Evolutionary conservation across 64 coral and sea anemone species (phyloP), one percentile per base, ranked within the genome.

Genomic region (Exaiptasia diaphana): DNA sequence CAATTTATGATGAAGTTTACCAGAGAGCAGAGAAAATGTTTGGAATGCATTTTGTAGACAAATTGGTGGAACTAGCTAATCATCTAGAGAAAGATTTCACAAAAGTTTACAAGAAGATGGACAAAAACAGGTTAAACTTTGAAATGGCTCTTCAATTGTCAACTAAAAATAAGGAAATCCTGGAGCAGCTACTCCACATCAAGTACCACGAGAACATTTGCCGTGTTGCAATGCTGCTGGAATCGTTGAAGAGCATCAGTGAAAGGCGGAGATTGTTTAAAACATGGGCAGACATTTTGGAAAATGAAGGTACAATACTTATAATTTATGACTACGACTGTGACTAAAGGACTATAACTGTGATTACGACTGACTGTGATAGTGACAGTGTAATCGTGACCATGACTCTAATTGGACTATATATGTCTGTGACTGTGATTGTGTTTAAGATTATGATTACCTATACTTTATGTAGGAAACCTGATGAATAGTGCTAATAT

Each of bases 81-180:
- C 3, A 36, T 10, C 61, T 85, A 10, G 82, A 85, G 30, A 75
- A 9, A 18, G 69, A 85, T 40, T 85, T 85, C 20, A 38, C 62
- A 53, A 31, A 75, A 75, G 69, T 41, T 21, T 85, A 38, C 30
- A 38, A 15, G 8, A 35, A 85, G 12, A 30, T 85, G 40, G 82
- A 85, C 4, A 28, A 12, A 45, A 49, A 85, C 34, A 38, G 69
- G 39, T 45, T 68, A 60, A 84, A 84, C 37, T 84, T 73, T 59
- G 81, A 84, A 50, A 48, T 64, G 2, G 26, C 43, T 2, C 49
- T 84, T 23, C 18, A 84, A n/a, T 30, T 84, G 0, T 37, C 81
- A 6, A 22, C 12, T 3, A 33, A 75, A 30, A 75, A 74, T 17
- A 62, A 85, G 12, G 67, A 71, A 40, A 59, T 23, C 41, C 15